Evolutionary conservation across 2,113 vertebrate genomes (phyloP).

Genomic region (Phaethornis superciliosus): DNA sequence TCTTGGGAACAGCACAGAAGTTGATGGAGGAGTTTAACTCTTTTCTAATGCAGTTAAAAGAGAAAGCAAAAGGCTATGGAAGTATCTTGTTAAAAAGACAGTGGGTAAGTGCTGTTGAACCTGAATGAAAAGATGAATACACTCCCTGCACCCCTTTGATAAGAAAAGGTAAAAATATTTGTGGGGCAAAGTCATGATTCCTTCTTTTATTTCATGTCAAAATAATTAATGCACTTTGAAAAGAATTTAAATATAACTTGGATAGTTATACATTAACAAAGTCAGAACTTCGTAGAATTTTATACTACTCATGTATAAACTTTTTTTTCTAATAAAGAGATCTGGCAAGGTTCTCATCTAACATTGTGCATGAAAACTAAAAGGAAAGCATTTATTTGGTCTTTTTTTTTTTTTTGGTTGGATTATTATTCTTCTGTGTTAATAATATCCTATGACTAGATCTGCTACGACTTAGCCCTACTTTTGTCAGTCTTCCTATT

Average conservation of each 20-base stretch:
- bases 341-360: neutral
- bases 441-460: neutral
- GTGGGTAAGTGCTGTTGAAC: neutral
- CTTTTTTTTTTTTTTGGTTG: neutral
- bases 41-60: neutral
- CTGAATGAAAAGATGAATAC: neutral
- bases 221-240: neutral
- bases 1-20: neutral
- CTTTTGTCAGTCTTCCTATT: neutral
- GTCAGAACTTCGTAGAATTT: too few species aligned
- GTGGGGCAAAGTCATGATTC: neutral
- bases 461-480: neutral
- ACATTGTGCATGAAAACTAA: neutral
- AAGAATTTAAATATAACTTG: neutral
- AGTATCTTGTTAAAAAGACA: neutral
- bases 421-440: neutral
- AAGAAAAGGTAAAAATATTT: neutral
- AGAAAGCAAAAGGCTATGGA: neutral
- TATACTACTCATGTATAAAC: neutral
- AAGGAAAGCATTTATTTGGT: neutral
- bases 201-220: neutral
- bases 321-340: neutral
- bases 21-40: neutral
- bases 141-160: neutral
- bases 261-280: conserved; percentile 5